phyloP scores from a whole-genome alignment of 2,888 invertebrate genomes.

The Ferrisia virgata region DNA sequence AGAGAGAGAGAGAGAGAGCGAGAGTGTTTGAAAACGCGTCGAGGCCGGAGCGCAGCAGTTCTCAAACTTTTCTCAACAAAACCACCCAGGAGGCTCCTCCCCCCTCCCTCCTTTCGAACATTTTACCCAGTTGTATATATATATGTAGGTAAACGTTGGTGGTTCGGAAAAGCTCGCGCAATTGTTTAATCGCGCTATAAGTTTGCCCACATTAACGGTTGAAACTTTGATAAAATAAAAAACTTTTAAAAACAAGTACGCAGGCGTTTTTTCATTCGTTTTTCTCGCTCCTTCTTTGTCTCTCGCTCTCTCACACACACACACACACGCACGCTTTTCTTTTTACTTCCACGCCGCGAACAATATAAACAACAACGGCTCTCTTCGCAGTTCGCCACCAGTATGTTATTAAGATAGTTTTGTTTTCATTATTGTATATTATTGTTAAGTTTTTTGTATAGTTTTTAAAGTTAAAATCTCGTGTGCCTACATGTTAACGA shows the following conservation, averaged over 20 bases:
- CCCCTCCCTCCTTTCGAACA: neutral
- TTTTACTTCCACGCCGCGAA: neutral
- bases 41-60: neutral
- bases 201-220: neutral
- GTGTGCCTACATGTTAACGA: neutral
- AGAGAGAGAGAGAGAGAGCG: too few species aligned
- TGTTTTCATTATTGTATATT: neutral
- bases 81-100: neutral
- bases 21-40: neutral
- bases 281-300: too few species aligned
- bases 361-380: neutral
- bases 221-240: neutral
- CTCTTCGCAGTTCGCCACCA: neutral
- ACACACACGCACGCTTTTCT: too few species aligned
- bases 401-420: neutral
- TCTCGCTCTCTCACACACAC: neutral
- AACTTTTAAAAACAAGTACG: neutral
- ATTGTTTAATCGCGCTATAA: neutral
- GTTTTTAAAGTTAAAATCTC: neutral
- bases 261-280: constrained; percentile 5
- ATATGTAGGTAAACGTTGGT: neutral
- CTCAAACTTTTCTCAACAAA: neutral
- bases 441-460: neutral
- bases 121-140: neutral
- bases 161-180: neutral